Base-by-base conservation (phyloP, 2,797 vertebrate species). In the Liasis olivaceus region DNA sequence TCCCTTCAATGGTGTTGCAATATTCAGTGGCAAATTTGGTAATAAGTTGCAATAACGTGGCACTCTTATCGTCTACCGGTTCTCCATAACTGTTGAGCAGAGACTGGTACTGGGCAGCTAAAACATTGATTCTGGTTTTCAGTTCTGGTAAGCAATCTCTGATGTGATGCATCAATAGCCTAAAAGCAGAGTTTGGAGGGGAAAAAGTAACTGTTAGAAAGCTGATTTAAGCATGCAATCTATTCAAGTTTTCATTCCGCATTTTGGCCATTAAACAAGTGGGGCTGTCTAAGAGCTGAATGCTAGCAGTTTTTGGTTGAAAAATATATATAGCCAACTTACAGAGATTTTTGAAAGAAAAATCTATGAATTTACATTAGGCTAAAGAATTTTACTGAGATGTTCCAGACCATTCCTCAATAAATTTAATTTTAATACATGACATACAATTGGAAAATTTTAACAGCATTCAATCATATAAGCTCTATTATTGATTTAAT, bases 1-100 rank as follows among this genome's bases (percentile, higher is more conserved):
- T 99, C 96, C 99, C 99, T 98, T 99, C 99, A 87, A 99, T 99
- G 91, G 99, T 99, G 97, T 99, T 99, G 97, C 99, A 99, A 97
- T 99, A 99, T 95, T 99, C 99, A 0, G 99, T 98, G 92, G 99
- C 99, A 64, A 99, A 99, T 97, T 99, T 99, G 94, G 99, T 99
- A 96, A 99, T 99, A 94, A 99, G 99, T 97, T 99, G 99, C 93
- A 99, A 98, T 97, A 99, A 97, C 64, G 99, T 99, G 97, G 99
- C 98, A 89, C 99, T 99, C 96, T 99, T 98, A 96, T 99, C 99
- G 85, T 99, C 99, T 59, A 99, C 99, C 0, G 99, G 99, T 87
- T 99, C 99, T 0, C 99, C 99, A 0, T 99, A 99, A 97, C 99
- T 99, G 96, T 99, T 98, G 88, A 99, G 98, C 93, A 99, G 98